A percentile compares a stretch with the other conserved stretches of the same genome.
Evolutionary conservation across 2,888 invertebrate species (phyloP).

Genomic region (Teleogryllus oceanicus): DNA sequence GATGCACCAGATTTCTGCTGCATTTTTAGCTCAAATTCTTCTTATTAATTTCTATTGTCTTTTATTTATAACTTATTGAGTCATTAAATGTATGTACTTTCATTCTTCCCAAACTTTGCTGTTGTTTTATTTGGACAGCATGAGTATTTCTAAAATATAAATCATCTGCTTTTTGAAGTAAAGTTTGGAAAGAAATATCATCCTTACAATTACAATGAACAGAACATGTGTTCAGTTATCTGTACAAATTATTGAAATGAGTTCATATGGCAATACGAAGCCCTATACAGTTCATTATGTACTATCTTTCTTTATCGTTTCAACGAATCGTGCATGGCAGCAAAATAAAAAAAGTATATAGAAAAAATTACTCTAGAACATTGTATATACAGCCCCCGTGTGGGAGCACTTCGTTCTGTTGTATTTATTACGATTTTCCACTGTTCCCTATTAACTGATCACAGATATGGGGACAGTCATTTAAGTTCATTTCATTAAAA

Average conservation of each 20-base stretch:
- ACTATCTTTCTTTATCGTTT: constrained; percentile 22
- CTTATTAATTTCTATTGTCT: not conserved
- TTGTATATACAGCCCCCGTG: constrained; percentile 25
- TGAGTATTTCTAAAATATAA: constrained; percentile 4
- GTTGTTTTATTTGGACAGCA: not conserved
- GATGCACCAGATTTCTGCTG: not conserved
- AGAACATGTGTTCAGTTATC: constrained; percentile 19
- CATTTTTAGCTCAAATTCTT: not conserved
- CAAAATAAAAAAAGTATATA: constrained; percentile 24
- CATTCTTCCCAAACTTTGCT: constrained; percentile 9
- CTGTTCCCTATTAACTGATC: constrained; percentile 25
- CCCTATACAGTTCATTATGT: constrained; percentile 31
- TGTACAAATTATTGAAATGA: constrained; percentile 27
- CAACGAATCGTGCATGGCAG: constrained; percentile 33
- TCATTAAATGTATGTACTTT: not conserved
- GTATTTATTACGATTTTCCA: constrained; percentile 19
- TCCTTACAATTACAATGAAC: constrained; percentile 18
- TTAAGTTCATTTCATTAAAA: constrained; percentile 6
- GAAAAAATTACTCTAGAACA: constrained; percentile 28
- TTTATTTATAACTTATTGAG: not conserved
- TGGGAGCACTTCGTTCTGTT: constrained; percentile 19
- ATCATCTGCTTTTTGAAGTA: not conserved
- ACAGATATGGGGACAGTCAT: constrained; percentile 27
- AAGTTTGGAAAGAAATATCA: constrained; percentile 22
- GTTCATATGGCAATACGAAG: constrained; percentile 33